These are phyloP conservation scores for Nysson spinosus DNA, from an alignment of 2,888 invertebrate genomes.

Conservation along the genomic window DNA sequence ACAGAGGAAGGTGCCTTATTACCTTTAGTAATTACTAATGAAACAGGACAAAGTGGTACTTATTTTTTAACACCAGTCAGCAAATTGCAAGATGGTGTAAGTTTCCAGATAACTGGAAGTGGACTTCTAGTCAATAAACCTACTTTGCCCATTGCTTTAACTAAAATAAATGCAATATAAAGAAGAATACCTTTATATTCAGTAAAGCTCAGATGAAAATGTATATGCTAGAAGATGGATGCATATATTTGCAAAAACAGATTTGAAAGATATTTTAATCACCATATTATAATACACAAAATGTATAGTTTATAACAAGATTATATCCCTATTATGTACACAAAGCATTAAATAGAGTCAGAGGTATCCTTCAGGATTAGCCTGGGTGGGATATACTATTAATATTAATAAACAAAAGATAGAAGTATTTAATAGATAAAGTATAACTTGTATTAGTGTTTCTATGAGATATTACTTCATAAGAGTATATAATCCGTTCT, in stretches of 20 bases:
- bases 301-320: too few relatives aligned
- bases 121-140: conserved; percentile 62
- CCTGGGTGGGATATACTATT: too few relatives aligned
- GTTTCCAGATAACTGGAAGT: conserved; percentile 63
- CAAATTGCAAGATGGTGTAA: conserved; percentile 62
- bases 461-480: too few relatives aligned
- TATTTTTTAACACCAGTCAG: conserved; percentile 67
- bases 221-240: conserved; percentile 24
- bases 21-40: conserved; percentile 66
- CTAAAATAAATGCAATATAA: conserved; percentile 35
- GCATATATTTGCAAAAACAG: conserved; percentile 1
- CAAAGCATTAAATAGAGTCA: too few relatives aligned
- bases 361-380: too few relatives aligned
- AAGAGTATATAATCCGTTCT: too few relatives aligned
- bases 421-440: too few relatives aligned
- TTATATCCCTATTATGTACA: too few relatives aligned
- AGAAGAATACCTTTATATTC: conserved; percentile 8
- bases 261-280: conserved; percentile 11
- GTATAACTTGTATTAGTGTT: too few relatives aligned
- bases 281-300: too few relatives aligned
- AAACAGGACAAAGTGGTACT: conserved; percentile 58
- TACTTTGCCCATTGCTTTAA: conserved; percentile 34
- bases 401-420: too few relatives aligned
- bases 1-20: conserved; percentile 56
- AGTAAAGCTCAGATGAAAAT: too few relatives aligned